A percentile compares a stretch with the other conserved stretches of the same genome.
Evolutionary conservation across 2,113 vertebrate species (phyloP).

Genomic region (Dasyornis broadbenti): DNA sequence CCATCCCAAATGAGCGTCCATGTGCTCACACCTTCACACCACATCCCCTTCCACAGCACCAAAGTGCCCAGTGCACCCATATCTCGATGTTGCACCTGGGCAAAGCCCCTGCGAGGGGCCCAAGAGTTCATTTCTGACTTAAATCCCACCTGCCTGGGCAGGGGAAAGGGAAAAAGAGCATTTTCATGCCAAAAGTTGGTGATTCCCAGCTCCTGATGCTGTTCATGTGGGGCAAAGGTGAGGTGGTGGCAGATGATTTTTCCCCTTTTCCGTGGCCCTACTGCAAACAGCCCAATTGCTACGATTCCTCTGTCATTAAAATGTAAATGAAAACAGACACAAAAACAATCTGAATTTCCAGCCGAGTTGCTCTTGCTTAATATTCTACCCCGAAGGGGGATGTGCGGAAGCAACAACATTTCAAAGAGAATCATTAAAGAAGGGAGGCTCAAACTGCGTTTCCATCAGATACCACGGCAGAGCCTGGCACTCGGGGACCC

Average conservation of each 20-base stretch:
- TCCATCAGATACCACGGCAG: conserved; percentile 31
- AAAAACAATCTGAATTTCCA: conserved; percentile 70
- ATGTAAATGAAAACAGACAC: conserved; percentile 68
- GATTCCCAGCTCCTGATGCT: background rate
- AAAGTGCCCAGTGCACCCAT: rapidly evolving
- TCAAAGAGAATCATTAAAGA: conserved; percentile 70
- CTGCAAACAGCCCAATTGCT: conserved; percentile 3
- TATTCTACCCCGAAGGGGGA: conserved; percentile 64
- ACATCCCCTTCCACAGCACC: background rate
- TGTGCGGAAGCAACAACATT: conserved; percentile 58
- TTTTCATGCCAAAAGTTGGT: background rate
- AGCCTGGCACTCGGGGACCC: background rate
- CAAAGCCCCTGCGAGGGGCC: background rate
- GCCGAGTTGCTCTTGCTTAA: conserved; percentile 68
- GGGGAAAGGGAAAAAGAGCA: background rate
- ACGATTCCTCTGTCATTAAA: conserved; percentile 45
- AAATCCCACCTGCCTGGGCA: background rate
- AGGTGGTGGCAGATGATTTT: background rate
- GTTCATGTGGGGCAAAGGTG: background rate
- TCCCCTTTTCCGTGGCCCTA: background rate
- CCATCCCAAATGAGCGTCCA: rapidly evolving
- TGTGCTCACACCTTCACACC: rapidly evolving
- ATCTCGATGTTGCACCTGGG: background rate
- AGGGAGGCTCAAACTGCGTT: conserved; percentile 43
- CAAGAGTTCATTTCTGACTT: background rate